Evolutionary conservation across 1,140 invertebrate species (phyloP), one percentile per base, ranked within the genome.

Genomic region (Drosophila burlai): DNA sequence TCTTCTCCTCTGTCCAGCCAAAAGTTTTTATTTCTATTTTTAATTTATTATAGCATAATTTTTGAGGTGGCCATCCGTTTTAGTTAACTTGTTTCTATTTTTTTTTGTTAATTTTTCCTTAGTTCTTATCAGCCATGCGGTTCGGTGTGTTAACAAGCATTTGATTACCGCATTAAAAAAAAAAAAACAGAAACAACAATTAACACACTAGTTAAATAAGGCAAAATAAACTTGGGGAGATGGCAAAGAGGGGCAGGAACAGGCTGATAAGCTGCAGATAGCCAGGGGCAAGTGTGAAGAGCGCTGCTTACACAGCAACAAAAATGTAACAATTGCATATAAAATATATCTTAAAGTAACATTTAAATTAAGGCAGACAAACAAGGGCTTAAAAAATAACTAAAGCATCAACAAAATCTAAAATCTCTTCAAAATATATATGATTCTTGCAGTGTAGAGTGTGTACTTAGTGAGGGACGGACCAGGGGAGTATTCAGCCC

Each of bases 101-200:
- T 26, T 21, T 57, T 15, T 71, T 71, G 50, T 76, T 72, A 62
- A 72, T 68, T 79, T 57, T 68, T 66, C 49, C 47, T 59, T 83
- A 83, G n/a, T 38, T 45, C 79, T 86, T 85, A 86, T 86, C 83
- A 55, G 29, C 38, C n/a, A n/a, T 64, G 58, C 85, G 72, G 50
- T 76, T 75, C 60, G 62, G 68, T 87, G 84, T 87, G 77, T 84
- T 84, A 89, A 89, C 85, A 87, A 84, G 84, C 77, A 45, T 73
- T 87, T 89, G 84, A 87, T 89, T 87, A 81, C 84, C 84, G 84
- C 84, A 89, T 89, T 87, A 87, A 81, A 81, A 67, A 69, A 78
- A 40, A 54, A 57, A 34, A 78, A 40, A 54, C 49, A 34, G 24
- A 57, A 55, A 67, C 21, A 16, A 26, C 49, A 18, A 36, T 77